These are phyloP conservation scores for Drosophila parabipectinata DNA, from an alignment of 1,140 invertebrate species.

Conservation along the genomic window DNA sequence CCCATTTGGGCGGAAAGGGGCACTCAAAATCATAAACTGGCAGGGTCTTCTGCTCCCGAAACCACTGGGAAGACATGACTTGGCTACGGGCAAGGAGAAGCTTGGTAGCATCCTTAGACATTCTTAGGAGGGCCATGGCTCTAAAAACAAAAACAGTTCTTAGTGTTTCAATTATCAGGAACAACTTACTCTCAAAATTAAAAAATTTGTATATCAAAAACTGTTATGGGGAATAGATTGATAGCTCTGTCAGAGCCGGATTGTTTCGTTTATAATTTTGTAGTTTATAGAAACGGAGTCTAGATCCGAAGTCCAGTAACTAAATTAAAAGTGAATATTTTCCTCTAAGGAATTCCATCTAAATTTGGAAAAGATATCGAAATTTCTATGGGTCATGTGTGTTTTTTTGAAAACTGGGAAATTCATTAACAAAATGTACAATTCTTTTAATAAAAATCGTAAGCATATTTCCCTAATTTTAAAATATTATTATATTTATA, in stretches of 20 bases:
- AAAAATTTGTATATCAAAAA: neutral
- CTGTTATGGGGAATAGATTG: neutral
- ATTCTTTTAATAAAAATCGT: too few species aligned
- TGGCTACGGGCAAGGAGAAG: constrained; percentile 4
- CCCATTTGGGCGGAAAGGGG: constrained; percentile 42
- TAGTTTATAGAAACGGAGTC: too few species aligned
- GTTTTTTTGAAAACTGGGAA: too few species aligned
- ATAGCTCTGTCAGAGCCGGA: neutral
- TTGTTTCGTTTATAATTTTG: neutral
- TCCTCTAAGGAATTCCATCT: too few species aligned
- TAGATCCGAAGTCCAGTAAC: too few species aligned
- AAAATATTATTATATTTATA: too few species aligned
- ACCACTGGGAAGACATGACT: neutral
- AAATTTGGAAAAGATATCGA: neutral
- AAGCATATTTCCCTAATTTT: too few species aligned
- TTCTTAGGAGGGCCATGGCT: neutral
- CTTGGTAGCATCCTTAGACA: constrained; percentile 4
- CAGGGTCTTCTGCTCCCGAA: constrained; percentile 74
- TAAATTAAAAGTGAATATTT: too few species aligned
- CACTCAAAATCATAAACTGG: constrained; percentile 59
- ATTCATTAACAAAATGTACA: too few species aligned
- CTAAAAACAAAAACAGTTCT: neutral
- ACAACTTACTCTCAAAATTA: neutral
- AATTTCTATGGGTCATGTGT: neutral
- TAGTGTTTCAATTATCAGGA: neutral